phyloP scores from a whole-genome alignment of 2,113 vertebrate genomes.

The Psephotus haematonotus region DNA sequence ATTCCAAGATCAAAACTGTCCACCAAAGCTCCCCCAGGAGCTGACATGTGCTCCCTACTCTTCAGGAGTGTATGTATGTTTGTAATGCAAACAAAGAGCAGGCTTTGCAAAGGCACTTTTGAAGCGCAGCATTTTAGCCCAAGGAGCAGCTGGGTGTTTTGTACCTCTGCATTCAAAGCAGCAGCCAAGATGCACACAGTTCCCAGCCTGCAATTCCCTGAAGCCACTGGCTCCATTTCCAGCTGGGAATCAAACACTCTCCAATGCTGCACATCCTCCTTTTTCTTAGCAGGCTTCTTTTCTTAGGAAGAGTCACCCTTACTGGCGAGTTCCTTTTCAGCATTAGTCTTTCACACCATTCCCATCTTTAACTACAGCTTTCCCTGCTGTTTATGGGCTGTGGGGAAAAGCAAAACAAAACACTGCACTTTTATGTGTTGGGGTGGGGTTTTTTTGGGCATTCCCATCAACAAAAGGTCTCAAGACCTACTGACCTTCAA shows the following conservation, averaged over 20 bases:
- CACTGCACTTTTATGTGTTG: fast-evolving
- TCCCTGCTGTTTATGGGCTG: not conserved
- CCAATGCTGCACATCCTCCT: not conserved
- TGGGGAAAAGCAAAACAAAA: not conserved
- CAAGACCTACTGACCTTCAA: not conserved
- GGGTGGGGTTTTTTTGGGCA: not conserved
- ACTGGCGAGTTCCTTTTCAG: fast-evolving
- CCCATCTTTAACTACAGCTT: not conserved
- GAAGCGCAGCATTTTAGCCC: not conserved
- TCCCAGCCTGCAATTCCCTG: not conserved
- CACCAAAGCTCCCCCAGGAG: not conserved
- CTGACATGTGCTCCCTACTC: not conserved
- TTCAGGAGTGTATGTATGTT: not conserved
- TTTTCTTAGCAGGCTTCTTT: not conserved
- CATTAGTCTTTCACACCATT: not conserved
- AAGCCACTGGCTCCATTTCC: not conserved
- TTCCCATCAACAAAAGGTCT: no score
- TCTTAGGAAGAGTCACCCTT: not conserved
- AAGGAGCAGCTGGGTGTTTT: not conserved
- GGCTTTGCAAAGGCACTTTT: not conserved
- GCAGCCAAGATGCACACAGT: not conserved
- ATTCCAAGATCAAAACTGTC: not conserved
- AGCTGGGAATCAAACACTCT: not conserved
- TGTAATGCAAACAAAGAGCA: not conserved
- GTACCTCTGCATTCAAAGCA: not conserved